Base-by-base conservation (phyloP, 1,140 invertebrate species). In the Gryon sp. region DNA sequence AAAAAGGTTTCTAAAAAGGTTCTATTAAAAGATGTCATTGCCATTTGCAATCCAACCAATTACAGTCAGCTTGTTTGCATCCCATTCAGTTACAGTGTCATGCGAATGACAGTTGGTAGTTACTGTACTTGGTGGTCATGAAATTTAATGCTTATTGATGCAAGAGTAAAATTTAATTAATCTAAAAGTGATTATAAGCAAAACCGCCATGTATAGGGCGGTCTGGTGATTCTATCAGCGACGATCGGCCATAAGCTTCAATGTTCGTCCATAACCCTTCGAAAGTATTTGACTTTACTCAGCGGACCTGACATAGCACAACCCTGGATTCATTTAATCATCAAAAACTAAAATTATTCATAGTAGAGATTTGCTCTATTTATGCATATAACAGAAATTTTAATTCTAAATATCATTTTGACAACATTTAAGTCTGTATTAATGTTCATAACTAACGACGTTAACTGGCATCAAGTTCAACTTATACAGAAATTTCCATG, bases 111-210 rank as follows among this genome's bases (percentile, higher is more conserved):
- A 59, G 59, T 78, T 62, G 22, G 32, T 32, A 62, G 74, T 78
- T 75, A 80, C 68, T 46, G 68, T 19, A 9, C 22, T 63, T 15
- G 63, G 36, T 66, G 72, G 63, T 80, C 87, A 81, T 88, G 84
- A 89, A 88, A 89, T 89, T 88, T 89, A 87, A 89, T 81, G 87
- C 85, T 87, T 87, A 88, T 87, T 82, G 86, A 81, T 81, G 78
- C 69, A 60, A 24, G 80, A 80, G 79, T 89, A 87, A 87, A 89
- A 88, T 89, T 89, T 89, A 89, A 89, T 89, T 88, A 88, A 89
- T 89, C 86, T 83, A 87, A 88, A 88, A 88, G 86, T 86, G 85
- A 88, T 88, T 88, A 88, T 87, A 84, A 86, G 83, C 81, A 80
- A 83, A 84, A 85, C 78, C 55, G 34, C 36, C n/a, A 18, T 79